These are phyloP conservation scores for Nephrotoma appendiculata DNA, from an alignment of 2,888 invertebrate species.

Conservation along the genomic window DNA sequence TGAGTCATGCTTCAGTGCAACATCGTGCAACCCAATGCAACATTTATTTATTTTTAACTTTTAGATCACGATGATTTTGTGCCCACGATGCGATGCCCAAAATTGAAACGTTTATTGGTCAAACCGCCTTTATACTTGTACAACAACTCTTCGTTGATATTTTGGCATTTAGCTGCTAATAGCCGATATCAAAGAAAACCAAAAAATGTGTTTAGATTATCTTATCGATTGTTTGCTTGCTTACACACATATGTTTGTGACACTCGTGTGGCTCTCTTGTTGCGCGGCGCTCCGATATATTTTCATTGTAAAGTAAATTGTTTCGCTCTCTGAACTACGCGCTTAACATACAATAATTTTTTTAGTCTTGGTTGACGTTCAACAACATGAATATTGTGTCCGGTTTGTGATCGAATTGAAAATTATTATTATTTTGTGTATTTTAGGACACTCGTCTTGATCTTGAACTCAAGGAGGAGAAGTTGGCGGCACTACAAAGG, in stretches of 20 bases:
- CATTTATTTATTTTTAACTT: background rate
- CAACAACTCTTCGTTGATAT: background rate
- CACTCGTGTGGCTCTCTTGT: background rate
- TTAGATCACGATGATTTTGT: background rate
- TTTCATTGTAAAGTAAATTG: background rate
- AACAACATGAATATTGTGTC: background rate
- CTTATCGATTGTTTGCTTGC: background rate
- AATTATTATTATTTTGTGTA: constrained; percentile 3
- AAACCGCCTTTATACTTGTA: background rate
- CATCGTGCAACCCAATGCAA: background rate
- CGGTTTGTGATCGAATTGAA: background rate
- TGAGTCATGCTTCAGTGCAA: background rate
- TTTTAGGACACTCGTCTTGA: constrained; percentile 70
- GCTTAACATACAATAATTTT: background rate
- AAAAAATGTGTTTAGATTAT: background rate
- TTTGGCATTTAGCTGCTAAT: background rate
- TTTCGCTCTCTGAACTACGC: background rate
- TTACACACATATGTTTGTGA: background rate
- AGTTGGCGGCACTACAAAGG: constrained; percentile 57
- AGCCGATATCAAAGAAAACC: background rate
- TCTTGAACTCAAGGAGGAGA: constrained; percentile 78
- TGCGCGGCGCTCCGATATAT: background rate
- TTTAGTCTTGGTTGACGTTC: background rate
- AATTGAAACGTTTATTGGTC: background rate
- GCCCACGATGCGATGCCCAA: background rate